Percentiles rank a stretch among this genome's conserved stretches.
Evolutionary conservation across 1,140 invertebrate genomes (phyloP).

Genomic region (Drosophila ananassae): DNA sequence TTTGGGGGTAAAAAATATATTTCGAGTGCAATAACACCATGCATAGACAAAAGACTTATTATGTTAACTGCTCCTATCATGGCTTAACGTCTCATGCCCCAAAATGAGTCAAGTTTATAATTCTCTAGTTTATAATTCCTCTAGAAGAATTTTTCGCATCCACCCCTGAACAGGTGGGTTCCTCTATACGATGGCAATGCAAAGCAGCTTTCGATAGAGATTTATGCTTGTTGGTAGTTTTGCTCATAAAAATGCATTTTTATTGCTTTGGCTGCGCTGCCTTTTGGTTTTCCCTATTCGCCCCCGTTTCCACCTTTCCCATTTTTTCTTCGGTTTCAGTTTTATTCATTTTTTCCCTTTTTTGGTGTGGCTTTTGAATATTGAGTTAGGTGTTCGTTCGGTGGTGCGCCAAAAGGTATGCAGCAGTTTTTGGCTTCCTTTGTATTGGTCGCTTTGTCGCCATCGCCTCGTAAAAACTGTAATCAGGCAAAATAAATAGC

Average conservation of each 20-base stretch:
- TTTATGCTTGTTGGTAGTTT: slow-evolving; percentile 83
- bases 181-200: slow-evolving; percentile 59
- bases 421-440: slow-evolving; percentile 42
- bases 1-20: neutral
- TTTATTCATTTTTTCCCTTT: neutral
- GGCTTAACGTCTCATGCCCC: too few relatives aligned
- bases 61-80: too few relatives aligned
- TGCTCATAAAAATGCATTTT: slow-evolving; percentile 83
- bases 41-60: too few relatives aligned
- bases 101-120: neutral
- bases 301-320: slow-evolving; percentile 1
- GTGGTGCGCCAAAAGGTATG: slow-evolving; percentile 51
- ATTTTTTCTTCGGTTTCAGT: slow-evolving; percentile 16
- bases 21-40: too few relatives aligned
- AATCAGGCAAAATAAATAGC: slow-evolving; percentile 81
- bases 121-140: neutral
- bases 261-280: slow-evolving; percentile 70
- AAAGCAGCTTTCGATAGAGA: slow-evolving; percentile 83
- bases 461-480: slow-evolving; percentile 78
- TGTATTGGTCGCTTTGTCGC: slow-evolving; percentile 58
- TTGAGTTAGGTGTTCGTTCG: slow-evolving; percentile 68
- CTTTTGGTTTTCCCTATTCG: slow-evolving; percentile 44
- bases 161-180: slow-evolving; percentile 13
- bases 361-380: slow-evolving; percentile 70
- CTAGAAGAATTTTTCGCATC: neutral